A percentile compares a stretch with the other conserved stretches of the same genome.
Evolutionary conservation across 1,140 invertebrate species (phyloP).

Genomic region (Drosophila mayri): DNA sequence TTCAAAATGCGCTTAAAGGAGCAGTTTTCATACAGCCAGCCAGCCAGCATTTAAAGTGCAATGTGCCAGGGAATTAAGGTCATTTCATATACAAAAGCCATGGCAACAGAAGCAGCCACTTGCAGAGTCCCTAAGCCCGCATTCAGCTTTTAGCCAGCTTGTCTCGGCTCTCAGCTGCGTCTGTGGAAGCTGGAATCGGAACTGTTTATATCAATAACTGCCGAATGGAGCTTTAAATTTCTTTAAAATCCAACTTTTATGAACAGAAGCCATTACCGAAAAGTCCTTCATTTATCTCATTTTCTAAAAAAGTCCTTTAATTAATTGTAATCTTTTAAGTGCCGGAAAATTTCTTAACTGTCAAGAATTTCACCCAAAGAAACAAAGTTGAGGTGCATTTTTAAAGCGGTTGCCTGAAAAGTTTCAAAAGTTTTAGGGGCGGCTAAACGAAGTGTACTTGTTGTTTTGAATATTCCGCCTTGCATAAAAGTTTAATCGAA

Average conservation of each 20-base stretch:
- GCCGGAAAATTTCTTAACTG: neutral
- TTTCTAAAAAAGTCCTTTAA: neutral
- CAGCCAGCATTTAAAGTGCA: conserved; percentile 69
- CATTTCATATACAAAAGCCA: conserved; percentile 67
- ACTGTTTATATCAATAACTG: conserved; percentile 49
- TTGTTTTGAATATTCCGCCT: conserved; percentile 21
- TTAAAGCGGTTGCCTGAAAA: conserved; percentile 6
- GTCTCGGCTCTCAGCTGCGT: conserved; percentile 20
- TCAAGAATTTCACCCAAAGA: neutral
- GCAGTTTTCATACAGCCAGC: conserved; percentile 31
- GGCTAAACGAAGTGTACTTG: conserved; percentile 6
- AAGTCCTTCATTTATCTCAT: neutral
- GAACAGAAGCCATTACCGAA: neutral
- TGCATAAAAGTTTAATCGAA: conserved; percentile 44
- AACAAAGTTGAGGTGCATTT: conserved; percentile 1
- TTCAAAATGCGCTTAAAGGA: conserved; percentile 70
- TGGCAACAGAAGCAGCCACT: conserved; percentile 3
- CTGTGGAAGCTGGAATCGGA: conserved; percentile 15
- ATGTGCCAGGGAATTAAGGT: conserved; percentile 79
- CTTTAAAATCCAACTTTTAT: neutral
- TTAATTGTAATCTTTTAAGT: neutral
- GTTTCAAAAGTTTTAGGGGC: conserved; percentile 12
- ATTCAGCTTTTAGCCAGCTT: conserved; percentile 35
- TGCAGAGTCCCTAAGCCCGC: conserved; percentile 17
- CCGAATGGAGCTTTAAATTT: neutral